Evolutionary conservation across 2,888 invertebrate species (phyloP), one percentile per base, ranked within the genome.

Genomic region (Kryphioiulus occultus): DNA sequence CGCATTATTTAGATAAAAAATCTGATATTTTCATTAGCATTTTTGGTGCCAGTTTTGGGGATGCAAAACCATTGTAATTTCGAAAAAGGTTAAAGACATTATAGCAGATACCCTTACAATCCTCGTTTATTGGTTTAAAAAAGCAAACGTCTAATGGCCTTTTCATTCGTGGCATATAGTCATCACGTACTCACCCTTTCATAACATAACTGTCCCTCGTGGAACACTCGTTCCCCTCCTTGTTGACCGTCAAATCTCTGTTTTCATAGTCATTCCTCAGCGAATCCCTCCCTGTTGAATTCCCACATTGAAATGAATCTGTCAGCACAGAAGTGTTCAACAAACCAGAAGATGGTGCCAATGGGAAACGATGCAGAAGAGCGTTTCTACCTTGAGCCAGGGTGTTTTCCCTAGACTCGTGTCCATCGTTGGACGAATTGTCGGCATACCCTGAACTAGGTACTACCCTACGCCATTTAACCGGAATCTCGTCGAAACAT

Each of bases 401-500:
- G 3, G 15, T 7, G 35, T 84, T 35, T 26, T 83, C 35, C 85
- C 39, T 22, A 19, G 85, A 85, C 85, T 35, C n/a, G 30, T n/a
- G 42, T 84, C 84, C 84, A 9, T 32, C 84, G 15, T 0, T n/a
- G 84, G 84, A 4, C 3, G 84, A 0, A 10, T 35, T 35, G 83
- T 32, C 83, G 1, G 83, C 17, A 39, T 9, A 17, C 7, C 22
- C 32, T 5, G 82, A 22, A 5, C n/a, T 32, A 0, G 84, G 84
- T 22, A 39, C 12, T 17, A 87, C 32, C 30, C 85, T 87, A 0
- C 87, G 87, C 35, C 87, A 47, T 30, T 87, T 87, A 15, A 59
- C 47, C 15, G 35, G 10, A 9, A 85, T 85, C n/a, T 87, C 87
- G 68, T 53, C 53, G 26, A 44, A 47, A 26, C 59, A 22, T 12